phyloP scores from a whole-genome alignment of 1,140 invertebrate species.

The Leptinotarsa undecemlineata region DNA sequence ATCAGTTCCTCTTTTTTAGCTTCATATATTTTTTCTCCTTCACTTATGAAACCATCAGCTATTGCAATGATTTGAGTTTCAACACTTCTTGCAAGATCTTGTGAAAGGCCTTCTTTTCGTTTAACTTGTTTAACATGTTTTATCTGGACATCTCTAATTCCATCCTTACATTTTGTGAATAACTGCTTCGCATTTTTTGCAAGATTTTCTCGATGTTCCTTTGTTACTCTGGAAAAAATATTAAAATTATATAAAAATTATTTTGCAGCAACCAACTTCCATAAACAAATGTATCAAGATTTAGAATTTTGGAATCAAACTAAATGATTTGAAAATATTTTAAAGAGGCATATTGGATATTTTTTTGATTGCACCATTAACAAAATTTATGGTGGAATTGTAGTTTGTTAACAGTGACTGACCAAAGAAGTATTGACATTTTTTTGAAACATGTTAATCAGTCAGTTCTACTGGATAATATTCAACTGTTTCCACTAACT shows the following conservation, averaged over 20 bases:
- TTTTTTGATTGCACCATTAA: too few species aligned
- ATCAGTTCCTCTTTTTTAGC: slow-evolving; percentile 76
- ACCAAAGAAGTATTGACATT: too few species aligned
- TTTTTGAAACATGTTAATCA: too few species aligned
- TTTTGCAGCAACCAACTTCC: too few species aligned
- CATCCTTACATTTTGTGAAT: slow-evolving; percentile 78
- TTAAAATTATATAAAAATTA: background rate
- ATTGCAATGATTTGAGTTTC: slow-evolving; percentile 70
- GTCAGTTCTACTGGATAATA: too few species aligned
- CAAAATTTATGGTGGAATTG: too few species aligned
- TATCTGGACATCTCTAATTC: slow-evolving; percentile 78
- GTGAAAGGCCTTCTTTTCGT: slow-evolving; percentile 65
- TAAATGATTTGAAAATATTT: background rate
- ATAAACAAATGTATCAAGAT: background rate
- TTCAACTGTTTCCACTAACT: too few species aligned
- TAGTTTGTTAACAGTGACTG: too few species aligned
- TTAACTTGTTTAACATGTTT: slow-evolving; percentile 72
- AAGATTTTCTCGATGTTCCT: slow-evolving; percentile 85
- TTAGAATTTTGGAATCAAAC: background rate
- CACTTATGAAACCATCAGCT: slow-evolving; percentile 66
- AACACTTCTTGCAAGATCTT: slow-evolving; percentile 69
- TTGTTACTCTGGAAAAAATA: slow-evolving; percentile 71
- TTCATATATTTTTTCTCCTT: slow-evolving; percentile 70
- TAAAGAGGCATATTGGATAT: background rate
- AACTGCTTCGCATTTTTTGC: slow-evolving; percentile 85